phyloP scores from a whole-genome alignment of 2,888 invertebrate species.

The Synanthedon vespiformis region DNA sequence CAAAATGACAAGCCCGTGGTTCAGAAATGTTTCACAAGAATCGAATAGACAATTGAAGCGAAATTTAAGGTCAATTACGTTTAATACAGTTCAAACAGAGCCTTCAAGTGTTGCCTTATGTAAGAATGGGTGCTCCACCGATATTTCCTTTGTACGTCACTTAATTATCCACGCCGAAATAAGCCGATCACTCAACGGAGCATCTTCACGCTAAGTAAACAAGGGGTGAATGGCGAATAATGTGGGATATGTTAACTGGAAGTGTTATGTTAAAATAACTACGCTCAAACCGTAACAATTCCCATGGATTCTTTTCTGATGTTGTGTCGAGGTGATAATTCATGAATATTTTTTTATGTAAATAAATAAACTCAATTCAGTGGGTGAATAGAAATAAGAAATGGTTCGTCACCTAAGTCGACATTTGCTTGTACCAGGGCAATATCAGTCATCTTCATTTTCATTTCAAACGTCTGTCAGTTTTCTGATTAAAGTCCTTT shows the following conservation, averaged over 20 bases:
- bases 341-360: too few species aligned
- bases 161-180: constrained; percentile 60
- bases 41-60: neutral
- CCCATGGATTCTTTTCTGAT: too few species aligned
- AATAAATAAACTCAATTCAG: too few species aligned
- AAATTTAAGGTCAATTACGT: neutral
- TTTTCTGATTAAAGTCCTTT: too few species aligned
- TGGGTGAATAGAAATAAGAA: too few species aligned
- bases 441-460: too few species aligned
- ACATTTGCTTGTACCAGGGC: too few species aligned
- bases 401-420: too few species aligned
- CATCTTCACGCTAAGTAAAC: constrained; percentile 56
- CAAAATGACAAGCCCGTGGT: too few species aligned
- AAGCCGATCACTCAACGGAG: constrained; percentile 62
- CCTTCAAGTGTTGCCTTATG: neutral
- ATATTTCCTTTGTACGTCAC: constrained; percentile 38
- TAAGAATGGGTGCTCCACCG: neutral
- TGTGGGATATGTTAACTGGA: neutral
- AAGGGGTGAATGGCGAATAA: constrained; percentile 20
- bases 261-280: neutral
- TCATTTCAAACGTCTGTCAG: too few species aligned
- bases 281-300: too few species aligned
- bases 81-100: neutral
- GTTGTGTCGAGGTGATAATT: too few species aligned
- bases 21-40: neutral